These are phyloP conservation scores for Boloria euphrosyne DNA, from an alignment of 2,888 invertebrate genomes.

Conservation along the genomic window DNA sequence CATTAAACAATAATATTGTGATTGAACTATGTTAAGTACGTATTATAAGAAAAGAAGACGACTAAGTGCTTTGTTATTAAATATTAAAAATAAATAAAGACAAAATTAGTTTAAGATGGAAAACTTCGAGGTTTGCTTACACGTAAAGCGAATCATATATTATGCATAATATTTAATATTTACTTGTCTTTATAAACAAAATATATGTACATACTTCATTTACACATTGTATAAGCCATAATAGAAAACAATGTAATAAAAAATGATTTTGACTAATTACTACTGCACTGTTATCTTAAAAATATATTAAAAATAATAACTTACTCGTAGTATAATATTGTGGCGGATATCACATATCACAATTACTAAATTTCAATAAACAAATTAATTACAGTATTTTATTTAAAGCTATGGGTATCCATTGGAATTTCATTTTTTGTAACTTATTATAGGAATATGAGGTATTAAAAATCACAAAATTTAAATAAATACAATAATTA, in stretches of 20 bases:
- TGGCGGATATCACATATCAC: constrained; percentile 38
- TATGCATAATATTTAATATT: background rate
- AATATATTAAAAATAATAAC: constrained; percentile 9
- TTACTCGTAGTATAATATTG: constrained; percentile 25
- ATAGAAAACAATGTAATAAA: no score
- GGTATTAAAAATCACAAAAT: constrained; percentile 33
- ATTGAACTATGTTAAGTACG: background rate
- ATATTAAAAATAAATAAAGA: background rate
- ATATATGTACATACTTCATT: background rate
- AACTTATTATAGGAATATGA: constrained; percentile 28
- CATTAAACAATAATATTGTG: background rate
- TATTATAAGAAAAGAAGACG: constrained; percentile 7
- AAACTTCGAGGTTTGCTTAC: background rate
- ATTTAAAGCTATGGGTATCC: constrained; percentile 36
- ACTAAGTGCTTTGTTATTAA: background rate
- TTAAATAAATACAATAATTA: constrained; percentile 22
- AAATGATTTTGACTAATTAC: no score
- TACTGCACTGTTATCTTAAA: background rate
- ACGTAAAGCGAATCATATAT: background rate
- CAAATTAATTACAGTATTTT: constrained; percentile 27
- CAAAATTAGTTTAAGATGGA: background rate
- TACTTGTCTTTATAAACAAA: background rate
- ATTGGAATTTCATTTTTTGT: constrained; percentile 30
- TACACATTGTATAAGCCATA: background rate
- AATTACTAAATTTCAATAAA: constrained; percentile 18